Evolutionary conservation across 2,888 invertebrate species (phyloP).

Genomic region (Phortica okadai): DNA sequence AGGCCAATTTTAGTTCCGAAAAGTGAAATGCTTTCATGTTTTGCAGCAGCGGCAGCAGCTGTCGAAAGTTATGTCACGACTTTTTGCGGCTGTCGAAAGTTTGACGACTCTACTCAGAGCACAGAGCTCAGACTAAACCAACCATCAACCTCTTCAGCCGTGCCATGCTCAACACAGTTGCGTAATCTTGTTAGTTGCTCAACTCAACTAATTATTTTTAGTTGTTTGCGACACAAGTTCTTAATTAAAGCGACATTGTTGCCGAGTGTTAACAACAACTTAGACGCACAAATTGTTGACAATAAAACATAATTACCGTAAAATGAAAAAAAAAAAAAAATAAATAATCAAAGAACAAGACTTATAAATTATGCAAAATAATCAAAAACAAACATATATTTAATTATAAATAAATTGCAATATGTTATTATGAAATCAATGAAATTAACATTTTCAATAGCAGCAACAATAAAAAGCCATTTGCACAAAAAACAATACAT

Average conservation of each 20-base stretch:
- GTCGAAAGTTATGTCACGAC: constrained; percentile 2
- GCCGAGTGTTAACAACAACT: not conserved
- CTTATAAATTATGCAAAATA: not conserved
- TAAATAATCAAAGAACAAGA: not conserved
- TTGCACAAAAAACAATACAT: too few species aligned
- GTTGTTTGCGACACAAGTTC: constrained; percentile 4
- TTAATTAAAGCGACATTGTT: constrained; percentile 18
- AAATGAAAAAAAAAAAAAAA: too few species aligned
- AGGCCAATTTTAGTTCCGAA: not conserved
- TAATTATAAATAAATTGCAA: too few species aligned
- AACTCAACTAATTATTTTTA: not conserved
- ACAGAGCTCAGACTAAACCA: too few species aligned
- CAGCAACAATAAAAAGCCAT: too few species aligned
- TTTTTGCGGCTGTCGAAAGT: not conserved
- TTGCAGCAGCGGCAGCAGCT: not conserved
- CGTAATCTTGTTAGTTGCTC: not conserved
- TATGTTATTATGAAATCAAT: too few species aligned
- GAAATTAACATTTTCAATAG: too few species aligned
- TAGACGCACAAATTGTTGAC: not conserved
- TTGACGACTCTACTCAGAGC: not conserved
- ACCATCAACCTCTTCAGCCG: too few species aligned
- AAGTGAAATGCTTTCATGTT: not conserved
- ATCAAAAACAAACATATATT: not conserved
- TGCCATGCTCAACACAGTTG: too few species aligned
- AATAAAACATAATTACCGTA: not conserved